These are phyloP conservation scores for Phrynocephalus vlangalii DNA, from an alignment of 2,797 vertebrate species.

Conservation along the genomic window DNA sequence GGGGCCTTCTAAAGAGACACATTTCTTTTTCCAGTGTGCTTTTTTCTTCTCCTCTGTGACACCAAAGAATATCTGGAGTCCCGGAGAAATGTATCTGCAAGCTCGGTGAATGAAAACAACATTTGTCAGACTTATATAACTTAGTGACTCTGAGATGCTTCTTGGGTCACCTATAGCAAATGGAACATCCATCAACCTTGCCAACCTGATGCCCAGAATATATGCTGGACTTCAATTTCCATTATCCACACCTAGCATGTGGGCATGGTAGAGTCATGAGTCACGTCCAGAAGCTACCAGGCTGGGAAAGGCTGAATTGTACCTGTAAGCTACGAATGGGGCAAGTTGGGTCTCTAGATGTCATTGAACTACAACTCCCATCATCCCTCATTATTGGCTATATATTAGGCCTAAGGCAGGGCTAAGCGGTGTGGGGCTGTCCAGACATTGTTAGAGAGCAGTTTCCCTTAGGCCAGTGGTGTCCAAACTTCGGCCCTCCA, in stretches of 20 bases:
- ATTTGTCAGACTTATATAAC: background rate
- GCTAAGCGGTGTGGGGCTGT: no score
- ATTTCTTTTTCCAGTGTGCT: slow-evolving; percentile 30
- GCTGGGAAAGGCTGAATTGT: background rate
- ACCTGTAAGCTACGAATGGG: background rate
- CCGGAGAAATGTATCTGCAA: slow-evolving; percentile 31
- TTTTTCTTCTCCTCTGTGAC: slow-evolving; percentile 9
- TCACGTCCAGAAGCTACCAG: background rate
- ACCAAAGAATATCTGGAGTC: slow-evolving; percentile 35
- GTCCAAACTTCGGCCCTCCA: no score
- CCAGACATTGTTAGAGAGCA: no score
- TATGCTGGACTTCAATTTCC: background rate
- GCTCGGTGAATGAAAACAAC: background rate
- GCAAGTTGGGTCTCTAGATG: background rate
- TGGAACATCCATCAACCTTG: background rate
- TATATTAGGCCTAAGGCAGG: background rate
- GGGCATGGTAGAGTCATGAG: background rate
- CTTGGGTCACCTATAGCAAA: background rate
- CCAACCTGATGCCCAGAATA: background rate
- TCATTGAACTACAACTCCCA: background rate
- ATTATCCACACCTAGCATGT: background rate
- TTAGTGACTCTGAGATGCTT: background rate
- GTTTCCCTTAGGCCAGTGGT: no score
- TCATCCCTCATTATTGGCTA: background rate
- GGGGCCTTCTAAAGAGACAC: slow-evolving; percentile 50